A percentile compares a stretch with the other conserved stretches of the same genome.
Conservation (phyloP, 2,888 invertebrate genomes). For the Sinohyriopsis cumingii region DNA sequence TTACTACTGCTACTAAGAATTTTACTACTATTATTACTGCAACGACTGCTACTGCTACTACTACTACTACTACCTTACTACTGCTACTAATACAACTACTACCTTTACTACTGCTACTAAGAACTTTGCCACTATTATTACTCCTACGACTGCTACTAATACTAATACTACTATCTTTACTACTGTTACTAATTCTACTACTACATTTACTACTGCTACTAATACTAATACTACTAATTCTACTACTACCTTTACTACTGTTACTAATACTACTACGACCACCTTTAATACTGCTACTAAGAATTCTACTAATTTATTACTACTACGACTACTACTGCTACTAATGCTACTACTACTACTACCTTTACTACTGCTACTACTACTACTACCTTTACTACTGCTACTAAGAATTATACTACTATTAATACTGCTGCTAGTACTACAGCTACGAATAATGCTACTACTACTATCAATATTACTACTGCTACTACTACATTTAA, state of each 20-base stretch:
- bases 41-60: not conserved
- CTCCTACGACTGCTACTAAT: slow-evolving; percentile 1
- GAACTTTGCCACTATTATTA: not conserved
- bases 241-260: slow-evolving; percentile 1
- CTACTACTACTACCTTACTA: not conserved
- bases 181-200: slow-evolving; percentile 1
- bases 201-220: not conserved
- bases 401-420: not conserved
- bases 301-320: too few relatives aligned
- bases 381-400: not conserved
- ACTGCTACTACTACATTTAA: not conserved
- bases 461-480: not conserved
- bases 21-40: not conserved
- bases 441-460: not conserved
- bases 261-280: too few relatives aligned
- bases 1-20: not conserved
- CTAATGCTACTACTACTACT: not conserved
- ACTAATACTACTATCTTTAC: not conserved
- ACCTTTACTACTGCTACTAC: not conserved
- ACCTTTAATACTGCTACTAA: too few relatives aligned
- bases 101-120: slow-evolving; percentile 9
- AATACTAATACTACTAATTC: too few relatives aligned
- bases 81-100: slow-evolving; percentile 2
- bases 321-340: not conserved
- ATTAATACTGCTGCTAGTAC: not conserved